Evolutionary conservation across 1,140 invertebrate species (phyloP).

Genomic region (Delia radicum): DNA sequence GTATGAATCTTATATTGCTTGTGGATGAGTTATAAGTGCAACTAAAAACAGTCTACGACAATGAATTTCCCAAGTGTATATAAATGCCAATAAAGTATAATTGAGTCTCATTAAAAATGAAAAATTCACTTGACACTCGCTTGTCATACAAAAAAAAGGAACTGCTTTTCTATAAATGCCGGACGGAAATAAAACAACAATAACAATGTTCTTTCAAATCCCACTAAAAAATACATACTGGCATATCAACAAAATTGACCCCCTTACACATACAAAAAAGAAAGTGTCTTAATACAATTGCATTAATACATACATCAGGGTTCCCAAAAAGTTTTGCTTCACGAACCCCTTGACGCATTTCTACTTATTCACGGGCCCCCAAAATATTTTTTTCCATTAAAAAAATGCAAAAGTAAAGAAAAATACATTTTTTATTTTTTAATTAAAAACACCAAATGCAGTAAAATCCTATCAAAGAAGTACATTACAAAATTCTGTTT

Average conservation of each 20-base stretch:
- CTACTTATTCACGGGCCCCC: too few species aligned
- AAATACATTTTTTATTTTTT: too few species aligned
- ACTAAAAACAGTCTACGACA: background rate
- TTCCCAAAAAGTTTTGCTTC: too few species aligned
- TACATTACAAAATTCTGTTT: too few species aligned
- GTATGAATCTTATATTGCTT: background rate
- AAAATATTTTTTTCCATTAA: too few species aligned
- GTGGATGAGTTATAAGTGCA: background rate
- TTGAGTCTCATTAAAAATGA: conserved; percentile 16
- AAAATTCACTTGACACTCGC: conserved; percentile 15
- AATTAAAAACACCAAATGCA: too few species aligned
- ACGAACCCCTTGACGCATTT: too few species aligned
- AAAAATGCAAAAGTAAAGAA: too few species aligned
- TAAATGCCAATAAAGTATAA: conserved; percentile 9
- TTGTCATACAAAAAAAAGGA: background rate
- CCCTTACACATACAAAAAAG: background rate
- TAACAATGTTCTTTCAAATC: background rate
- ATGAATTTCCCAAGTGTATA: background rate
- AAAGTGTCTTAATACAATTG: background rate
- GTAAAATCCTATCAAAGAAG: too few species aligned
- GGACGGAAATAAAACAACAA: background rate
- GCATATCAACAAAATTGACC: background rate
- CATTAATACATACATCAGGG: background rate
- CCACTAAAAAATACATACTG: background rate
- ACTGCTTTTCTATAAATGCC: background rate